Conservation (phyloP, 2,113 vertebrate species). For the Bucco capensis region DNA sequence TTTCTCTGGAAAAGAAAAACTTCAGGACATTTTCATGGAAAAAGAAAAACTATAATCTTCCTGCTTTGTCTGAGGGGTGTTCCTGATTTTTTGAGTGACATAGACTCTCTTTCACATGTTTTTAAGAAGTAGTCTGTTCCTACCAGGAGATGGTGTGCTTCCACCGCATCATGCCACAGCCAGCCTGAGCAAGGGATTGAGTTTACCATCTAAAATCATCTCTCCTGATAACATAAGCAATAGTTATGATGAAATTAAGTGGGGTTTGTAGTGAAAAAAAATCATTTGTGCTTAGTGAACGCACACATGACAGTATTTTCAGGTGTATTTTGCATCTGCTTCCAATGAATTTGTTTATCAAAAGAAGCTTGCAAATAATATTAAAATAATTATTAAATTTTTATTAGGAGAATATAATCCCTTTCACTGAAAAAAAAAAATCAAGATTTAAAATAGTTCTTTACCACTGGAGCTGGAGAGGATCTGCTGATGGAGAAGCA, state of each 20-base stretch:
- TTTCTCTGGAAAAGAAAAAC: neutral
- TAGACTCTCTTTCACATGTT: neutral
- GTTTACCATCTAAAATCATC: neutral
- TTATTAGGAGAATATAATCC: neutral
- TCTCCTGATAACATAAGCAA: neutral
- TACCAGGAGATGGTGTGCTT: slow-evolving; percentile 45
- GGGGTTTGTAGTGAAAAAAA: neutral
- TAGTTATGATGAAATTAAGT: neutral
- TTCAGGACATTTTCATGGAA: rapidly evolving
- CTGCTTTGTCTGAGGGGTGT: neutral
- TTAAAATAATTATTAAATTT: neutral
- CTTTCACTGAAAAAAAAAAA: neutral
- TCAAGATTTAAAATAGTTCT: neutral
- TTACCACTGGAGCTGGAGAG: neutral
- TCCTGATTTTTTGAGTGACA: neutral
- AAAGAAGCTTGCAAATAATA: neutral
- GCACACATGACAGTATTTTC: neutral
- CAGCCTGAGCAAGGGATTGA: neutral
- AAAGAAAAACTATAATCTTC: neutral
- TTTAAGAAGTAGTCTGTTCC: neutral
- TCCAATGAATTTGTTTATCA: neutral
- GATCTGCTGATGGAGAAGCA: neutral
- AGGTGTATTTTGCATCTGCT: neutral
- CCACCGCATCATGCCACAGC: neutral
- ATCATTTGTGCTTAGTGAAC: neutral